These are phyloP conservation scores for Caradrina kadenii DNA, from an alignment of 2,888 invertebrate genomes.

Conservation along the genomic window DNA sequence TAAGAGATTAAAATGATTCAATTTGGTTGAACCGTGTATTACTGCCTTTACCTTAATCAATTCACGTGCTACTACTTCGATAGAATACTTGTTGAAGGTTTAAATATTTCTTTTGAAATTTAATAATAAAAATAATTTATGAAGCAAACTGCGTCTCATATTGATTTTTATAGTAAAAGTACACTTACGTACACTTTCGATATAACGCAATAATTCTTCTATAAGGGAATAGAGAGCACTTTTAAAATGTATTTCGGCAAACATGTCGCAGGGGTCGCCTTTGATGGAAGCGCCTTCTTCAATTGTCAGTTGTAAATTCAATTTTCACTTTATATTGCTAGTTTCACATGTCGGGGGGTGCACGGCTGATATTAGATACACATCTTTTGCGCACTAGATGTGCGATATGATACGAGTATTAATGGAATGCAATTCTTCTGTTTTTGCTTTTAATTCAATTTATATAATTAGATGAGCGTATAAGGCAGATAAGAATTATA, in stretches of 20 bases:
- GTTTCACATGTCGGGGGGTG: slow-evolving; percentile 82
- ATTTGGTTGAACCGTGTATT: too few relatives aligned
- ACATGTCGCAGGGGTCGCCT: slow-evolving; percentile 85
- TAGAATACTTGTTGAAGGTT: too few relatives aligned
- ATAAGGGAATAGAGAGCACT: slow-evolving; percentile 76
- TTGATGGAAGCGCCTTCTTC: slow-evolving; percentile 88
- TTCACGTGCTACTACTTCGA: too few relatives aligned
- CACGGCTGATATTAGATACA: slow-evolving; percentile 62
- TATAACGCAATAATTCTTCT: slow-evolving; percentile 60
- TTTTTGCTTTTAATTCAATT: neutral
- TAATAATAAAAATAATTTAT: too few relatives aligned
- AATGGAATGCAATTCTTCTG: neutral
- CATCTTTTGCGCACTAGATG: slow-evolving; percentile 53
- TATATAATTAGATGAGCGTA: neutral
- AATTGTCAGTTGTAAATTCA: slow-evolving; percentile 90
- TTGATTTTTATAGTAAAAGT: slow-evolving; percentile 24
- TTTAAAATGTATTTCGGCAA: slow-evolving; percentile 85
- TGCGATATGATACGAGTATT: slow-evolving; percentile 23
- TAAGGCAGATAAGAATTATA: too few relatives aligned
- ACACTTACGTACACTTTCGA: slow-evolving; percentile 43
- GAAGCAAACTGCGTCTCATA: neutral
- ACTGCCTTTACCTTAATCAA: too few relatives aligned
- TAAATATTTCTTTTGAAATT: neutral
- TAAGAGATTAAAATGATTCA: too few relatives aligned
- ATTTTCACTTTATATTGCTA: slow-evolving; percentile 89